Percentiles rank a stretch among this genome's conserved stretches.
Conservation (phyloP, 2,888 invertebrate species). For the Aproaerema taeniolella region DNA sequence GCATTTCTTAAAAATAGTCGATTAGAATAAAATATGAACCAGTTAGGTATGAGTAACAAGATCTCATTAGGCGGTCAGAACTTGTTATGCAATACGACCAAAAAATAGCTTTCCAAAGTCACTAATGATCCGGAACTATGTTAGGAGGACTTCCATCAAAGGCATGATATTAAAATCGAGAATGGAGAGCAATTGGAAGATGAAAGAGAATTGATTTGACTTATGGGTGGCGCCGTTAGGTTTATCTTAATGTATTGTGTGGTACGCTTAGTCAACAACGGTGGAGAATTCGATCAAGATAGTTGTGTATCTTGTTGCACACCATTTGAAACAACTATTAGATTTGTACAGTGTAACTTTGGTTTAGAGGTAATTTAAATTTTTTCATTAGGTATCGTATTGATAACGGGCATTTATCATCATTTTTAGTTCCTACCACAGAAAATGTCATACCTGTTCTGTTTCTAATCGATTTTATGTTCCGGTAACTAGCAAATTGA, state of each 20-base stretch:
- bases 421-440: no score
- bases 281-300: no score
- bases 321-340: no score
- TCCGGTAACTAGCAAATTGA: no score
- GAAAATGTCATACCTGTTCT: no score
- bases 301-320: no score
- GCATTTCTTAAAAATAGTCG: background rate
- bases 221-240: background rate
- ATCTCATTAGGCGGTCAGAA: slow-evolving; percentile 6
- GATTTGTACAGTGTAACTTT: no score
- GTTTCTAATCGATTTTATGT: no score
- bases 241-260: slow-evolving; percentile 1
- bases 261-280: no score
- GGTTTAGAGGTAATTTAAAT: no score
- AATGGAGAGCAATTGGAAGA: slow-evolving; percentile 3
- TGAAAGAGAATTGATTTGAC: slow-evolving; percentile 6
- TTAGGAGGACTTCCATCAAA: slow-evolving; percentile 6
- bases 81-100: background rate
- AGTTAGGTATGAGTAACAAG: slow-evolving; percentile 6
- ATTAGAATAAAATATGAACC: slow-evolving; percentile 9
- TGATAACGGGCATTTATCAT: no score
- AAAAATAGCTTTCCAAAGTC: slow-evolving; percentile 3
- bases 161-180: slow-evolving; percentile 2
- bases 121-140: slow-evolving; percentile 6
- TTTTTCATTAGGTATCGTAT: no score